Percentiles rank a stretch among this genome's conserved stretches.
Evolutionary conservation across 35 echinoderm and acorn worm species (phyloP).

Genomic region (Strongylocentrotus purpuratus): DNA sequence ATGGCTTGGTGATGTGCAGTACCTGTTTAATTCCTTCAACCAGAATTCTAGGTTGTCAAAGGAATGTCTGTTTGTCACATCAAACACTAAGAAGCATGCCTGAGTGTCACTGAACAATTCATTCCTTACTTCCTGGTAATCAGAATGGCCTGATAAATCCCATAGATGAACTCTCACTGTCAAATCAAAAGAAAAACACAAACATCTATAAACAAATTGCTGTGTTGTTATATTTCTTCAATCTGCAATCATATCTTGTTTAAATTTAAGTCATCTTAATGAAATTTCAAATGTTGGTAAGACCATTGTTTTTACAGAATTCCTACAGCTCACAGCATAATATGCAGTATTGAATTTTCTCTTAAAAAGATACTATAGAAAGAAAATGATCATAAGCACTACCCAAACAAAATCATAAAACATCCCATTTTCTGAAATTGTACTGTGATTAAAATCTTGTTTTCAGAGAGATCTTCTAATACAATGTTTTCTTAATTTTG

Average conservation of each 20-base stretch:
- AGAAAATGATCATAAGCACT: too few relatives aligned
- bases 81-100: slow-evolving; percentile 77
- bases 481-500: background rate
- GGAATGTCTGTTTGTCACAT: slow-evolving; percentile 81
- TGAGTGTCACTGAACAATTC: slow-evolving; percentile 79
- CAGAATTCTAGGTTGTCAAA: slow-evolving; percentile 89
- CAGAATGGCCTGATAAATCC: slow-evolving; percentile 85
- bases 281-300: background rate
- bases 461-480: background rate
- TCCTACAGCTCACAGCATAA: too few relatives aligned
- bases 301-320: too few relatives aligned
- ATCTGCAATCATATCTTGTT: background rate
- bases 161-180: slow-evolving; percentile 89
- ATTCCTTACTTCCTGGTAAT: slow-evolving; percentile 79
- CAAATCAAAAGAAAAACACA: background rate
- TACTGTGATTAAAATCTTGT: background rate
- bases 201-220: background rate
- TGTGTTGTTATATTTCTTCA: background rate
- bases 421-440: too few relatives aligned
- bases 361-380: too few relatives aligned
- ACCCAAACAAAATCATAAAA: too few relatives aligned
- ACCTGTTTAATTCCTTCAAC: slow-evolving; percentile 68
- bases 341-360: too few relatives aligned
- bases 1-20: background rate
- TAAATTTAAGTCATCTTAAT: background rate